phyloP scores from a whole-genome alignment of 2,113 vertebrate species.

The Psephotus haematonotus region DNA sequence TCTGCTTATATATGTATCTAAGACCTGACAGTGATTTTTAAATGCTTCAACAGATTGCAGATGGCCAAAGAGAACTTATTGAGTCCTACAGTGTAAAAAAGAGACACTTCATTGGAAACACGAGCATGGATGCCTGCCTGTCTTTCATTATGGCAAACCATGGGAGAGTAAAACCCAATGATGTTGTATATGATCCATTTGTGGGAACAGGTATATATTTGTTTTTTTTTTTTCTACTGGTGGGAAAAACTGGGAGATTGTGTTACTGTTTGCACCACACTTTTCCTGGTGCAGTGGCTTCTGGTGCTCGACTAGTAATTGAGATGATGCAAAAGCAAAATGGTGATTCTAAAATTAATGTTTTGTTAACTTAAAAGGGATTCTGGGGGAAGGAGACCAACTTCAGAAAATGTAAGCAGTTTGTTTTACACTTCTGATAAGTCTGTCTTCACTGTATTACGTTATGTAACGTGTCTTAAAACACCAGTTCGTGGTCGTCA shows the following conservation, averaged over 20 bases:
- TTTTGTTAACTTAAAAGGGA: not conserved
- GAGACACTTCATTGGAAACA: constrained; percentile 98
- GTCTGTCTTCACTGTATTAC: not conserved
- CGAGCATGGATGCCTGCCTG: constrained; percentile 96
- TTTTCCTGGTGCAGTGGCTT: not conserved
- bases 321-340: not conserved
- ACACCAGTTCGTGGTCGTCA: not conserved
- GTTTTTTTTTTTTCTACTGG: not conserved
- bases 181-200: constrained; percentile 96
- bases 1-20: not conserved
- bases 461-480: not conserved
- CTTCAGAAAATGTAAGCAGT: not conserved
- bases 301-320: not conserved
- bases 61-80: constrained; percentile 90
- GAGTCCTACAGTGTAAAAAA: constrained; percentile 93
- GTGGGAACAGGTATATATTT: constrained; percentile 92
- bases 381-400: not conserved
- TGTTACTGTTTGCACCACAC: not conserved
- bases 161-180: constrained; percentile 89
- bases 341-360: not conserved
- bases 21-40: not conserved
- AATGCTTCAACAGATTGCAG: constrained; percentile 84
- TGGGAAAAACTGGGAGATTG: not conserved
- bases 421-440: not conserved
- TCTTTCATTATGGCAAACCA: constrained; percentile 98